Base-by-base conservation (phyloP, 1,140 invertebrate species). In the Danaus plexippus region DNA sequence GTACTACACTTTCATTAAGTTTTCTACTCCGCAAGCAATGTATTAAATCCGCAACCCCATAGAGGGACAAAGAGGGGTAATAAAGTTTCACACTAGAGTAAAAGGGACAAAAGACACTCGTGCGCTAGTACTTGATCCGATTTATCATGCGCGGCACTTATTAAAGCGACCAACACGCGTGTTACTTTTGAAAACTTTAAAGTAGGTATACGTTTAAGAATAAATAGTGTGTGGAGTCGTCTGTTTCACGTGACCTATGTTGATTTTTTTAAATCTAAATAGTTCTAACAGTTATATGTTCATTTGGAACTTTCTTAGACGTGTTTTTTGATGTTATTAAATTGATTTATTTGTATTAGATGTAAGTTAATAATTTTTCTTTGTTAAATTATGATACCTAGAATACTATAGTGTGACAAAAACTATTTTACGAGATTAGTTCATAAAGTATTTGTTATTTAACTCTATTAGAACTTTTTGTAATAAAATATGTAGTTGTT, bases 121-220 rank as follows among this genome's bases (percentile, higher is more conserved):
- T 59, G 52, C 54, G 44, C 32, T 66, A 58, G 64, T 66, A 71
- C 73, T 81, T 84, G 77, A 83, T 84, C 76, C 77, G 74, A 84
- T 84, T 84, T 84, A 81, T 86, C 74, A 77, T 80, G 69, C 69
- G 69, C 67, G 67, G 63, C 71, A 74, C 74, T 84, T 83, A 86
- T 84, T 84, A 84, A 86, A 86, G 77, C 72, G 71, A 78, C 73
- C 75, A 67, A 78, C 75, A 75, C 68, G 73, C 74, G 73, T 78
- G 76, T 76, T 76, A 69, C 72, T 72, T 66, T 67, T 73, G 64
- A 64, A 69, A 82, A 77, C 61, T 80, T 82, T 78, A 75, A 73
- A 83, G 59, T 71, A 58, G 66, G 61, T 66, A 62, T 64, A 56
- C 65, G 48, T 61, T 61, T 47, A 60, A 58, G 56, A 40, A 66